These are phyloP conservation scores for Zalophus californianus DNA, from an alignment of 2,797 vertebrate genomes.

Conservation along the genomic window DNA sequence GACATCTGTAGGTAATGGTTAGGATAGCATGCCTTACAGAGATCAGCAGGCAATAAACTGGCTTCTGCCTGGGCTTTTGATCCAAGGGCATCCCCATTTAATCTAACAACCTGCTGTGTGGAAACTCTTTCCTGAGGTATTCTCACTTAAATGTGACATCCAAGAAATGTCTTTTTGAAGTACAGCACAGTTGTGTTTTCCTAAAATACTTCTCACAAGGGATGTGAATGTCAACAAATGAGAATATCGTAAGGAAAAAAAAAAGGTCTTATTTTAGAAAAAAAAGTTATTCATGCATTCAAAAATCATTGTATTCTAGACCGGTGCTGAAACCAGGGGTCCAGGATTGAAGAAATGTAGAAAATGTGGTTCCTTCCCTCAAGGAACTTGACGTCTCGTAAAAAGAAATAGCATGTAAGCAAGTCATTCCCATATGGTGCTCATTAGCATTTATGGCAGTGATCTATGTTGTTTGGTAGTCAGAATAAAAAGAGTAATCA, in stretches of 20 bases:
- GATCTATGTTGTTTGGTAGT: background rate
- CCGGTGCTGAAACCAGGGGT: background rate
- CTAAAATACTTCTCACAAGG: conserved; percentile 41
- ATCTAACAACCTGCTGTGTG: background rate
- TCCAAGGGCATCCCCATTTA: conserved; percentile 21
- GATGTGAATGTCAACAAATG: conserved; percentile 13
- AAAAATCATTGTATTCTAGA: background rate
- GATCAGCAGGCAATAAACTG: conserved; percentile 70
- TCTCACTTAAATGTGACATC: background rate
- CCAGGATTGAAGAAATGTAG: background rate
- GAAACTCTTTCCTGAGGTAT: conserved; percentile 47
- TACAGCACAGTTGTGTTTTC: background rate
- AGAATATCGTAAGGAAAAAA: background rate
- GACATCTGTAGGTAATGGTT: background rate
- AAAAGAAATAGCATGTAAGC: background rate
- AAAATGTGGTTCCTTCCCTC: background rate
- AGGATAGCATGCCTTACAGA: conserved; percentile 59
- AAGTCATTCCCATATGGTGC: background rate
- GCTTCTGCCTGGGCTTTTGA: conserved; percentile 36
- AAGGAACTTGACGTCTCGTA: background rate
- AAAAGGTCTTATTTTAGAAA: conserved; percentile 26
- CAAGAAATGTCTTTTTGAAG: conserved; percentile 33
- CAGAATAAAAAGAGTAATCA: background rate
- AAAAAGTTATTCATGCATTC: background rate
- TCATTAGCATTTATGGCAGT: background rate